phyloP scores from a whole-genome alignment of 2,797 vertebrate genomes.

The Argyrosomus regius region DNA sequence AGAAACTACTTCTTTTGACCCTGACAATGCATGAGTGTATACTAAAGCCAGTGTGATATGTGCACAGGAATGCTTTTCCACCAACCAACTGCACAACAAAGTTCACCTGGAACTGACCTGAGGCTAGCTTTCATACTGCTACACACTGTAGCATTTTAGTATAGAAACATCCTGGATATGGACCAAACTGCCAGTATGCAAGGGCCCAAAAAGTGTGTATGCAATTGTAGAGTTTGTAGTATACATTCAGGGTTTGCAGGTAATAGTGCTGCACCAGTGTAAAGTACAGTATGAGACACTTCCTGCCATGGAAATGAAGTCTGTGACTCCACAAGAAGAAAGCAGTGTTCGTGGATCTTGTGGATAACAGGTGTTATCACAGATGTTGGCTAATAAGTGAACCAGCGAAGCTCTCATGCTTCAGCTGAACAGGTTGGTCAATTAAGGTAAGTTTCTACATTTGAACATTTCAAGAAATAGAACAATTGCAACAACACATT shows the following conservation, averaged over 20 bases:
- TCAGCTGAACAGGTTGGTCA: too few relatives aligned
- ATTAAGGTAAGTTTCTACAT: not conserved
- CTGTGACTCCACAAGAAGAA: not conserved
- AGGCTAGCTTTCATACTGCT: too few relatives aligned
- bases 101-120: too few relatives aligned
- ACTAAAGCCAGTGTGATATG: too few relatives aligned
- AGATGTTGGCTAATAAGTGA: too few relatives aligned
- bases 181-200: not conserved
- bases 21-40: too few relatives aligned
- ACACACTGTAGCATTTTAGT: too few relatives aligned
- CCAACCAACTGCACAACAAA: too few relatives aligned
- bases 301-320: not conserved
- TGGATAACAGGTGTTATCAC: not conserved
- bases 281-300: not conserved
- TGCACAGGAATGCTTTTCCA: too few relatives aligned
- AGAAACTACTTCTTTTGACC: too few relatives aligned
- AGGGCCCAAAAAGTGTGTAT: too few relatives aligned
- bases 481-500: not conserved
- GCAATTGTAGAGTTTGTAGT: not conserved
- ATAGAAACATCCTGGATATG: not conserved
- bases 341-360: not conserved
- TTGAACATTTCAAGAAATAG: not conserved
- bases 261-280: not conserved
- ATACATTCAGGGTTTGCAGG: not conserved
- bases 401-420: too few relatives aligned